Percentiles rank a stretch among this genome's conserved stretches.
These are phyloP conservation scores for Gerris lacustris DNA, from an alignment of 2,888 invertebrate genomes.

Conservation along the genomic window DNA sequence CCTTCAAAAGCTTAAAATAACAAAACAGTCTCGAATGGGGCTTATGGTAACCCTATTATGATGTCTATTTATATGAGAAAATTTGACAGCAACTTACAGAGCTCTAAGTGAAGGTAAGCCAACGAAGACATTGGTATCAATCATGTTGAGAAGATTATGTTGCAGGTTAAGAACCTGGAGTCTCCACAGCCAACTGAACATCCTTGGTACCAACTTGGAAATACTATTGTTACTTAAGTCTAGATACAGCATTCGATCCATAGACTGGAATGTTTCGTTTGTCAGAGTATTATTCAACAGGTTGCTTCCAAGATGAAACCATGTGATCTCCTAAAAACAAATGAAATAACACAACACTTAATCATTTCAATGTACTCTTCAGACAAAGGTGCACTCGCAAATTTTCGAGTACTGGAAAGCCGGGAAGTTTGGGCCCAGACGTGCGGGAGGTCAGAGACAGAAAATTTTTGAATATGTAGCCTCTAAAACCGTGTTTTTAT, in stretches of 20 bases:
- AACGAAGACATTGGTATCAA: conserved; percentile 33
- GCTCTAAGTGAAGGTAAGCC: conserved; percentile 34
- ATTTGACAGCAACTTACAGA: conserved; percentile 35
- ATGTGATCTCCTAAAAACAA: conserved; percentile 12
- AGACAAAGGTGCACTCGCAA: too few relatives aligned
- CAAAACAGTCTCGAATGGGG: too few relatives aligned
- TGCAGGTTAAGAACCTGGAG: conserved; percentile 34
- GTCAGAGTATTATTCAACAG: conserved; percentile 23
- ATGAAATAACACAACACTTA: neutral
- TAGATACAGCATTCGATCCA: conserved; percentile 32
- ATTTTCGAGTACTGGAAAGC: too few relatives aligned
- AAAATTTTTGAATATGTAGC: too few relatives aligned
- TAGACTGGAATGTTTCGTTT: conserved; percentile 25
- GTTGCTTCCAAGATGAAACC: conserved; percentile 24
- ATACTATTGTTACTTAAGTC: conserved; percentile 38
- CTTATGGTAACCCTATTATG: too few relatives aligned
- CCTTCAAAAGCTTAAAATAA: too few relatives aligned
- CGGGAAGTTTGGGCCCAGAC: too few relatives aligned
- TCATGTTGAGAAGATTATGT: conserved; percentile 34
- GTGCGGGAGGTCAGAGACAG: too few relatives aligned
- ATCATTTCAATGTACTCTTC: too few relatives aligned
- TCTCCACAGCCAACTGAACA: conserved; percentile 36
- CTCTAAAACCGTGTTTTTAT: too few relatives aligned
- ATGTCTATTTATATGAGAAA: too few relatives aligned
- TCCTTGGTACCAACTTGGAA: conserved; percentile 33